Percentiles rank a stretch among this genome's conserved stretches.
phyloP scores from a whole-genome alignment of 2,797 vertebrate species.

The Eulemur albifrons region DNA sequence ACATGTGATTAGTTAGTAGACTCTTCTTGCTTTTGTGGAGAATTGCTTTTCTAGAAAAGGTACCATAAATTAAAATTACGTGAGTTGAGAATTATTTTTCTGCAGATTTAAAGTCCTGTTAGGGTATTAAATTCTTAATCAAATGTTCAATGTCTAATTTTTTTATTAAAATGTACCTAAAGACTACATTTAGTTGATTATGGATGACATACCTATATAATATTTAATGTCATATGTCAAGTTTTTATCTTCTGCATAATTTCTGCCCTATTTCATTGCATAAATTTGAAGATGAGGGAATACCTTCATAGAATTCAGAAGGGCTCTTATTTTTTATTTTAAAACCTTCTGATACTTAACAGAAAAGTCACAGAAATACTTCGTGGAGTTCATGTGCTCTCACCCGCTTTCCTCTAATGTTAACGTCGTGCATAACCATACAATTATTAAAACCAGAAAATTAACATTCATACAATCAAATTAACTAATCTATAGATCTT shows the following conservation, averaged over 20 bases:
- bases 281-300: constrained; percentile 20
- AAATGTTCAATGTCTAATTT: constrained; percentile 28
- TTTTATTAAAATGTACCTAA: constrained; percentile 30
- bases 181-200: constrained; percentile 23
- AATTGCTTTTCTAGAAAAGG: not conserved
- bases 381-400: not conserved
- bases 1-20: not conserved
- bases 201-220: not conserved
- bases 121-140: constrained; percentile 19
- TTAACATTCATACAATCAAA: not conserved
- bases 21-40: not conserved
- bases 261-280: constrained; percentile 1
- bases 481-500: not conserved
- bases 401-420: not conserved
- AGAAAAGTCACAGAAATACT: not conserved
- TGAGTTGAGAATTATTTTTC: constrained; percentile 44
- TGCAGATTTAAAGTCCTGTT: constrained; percentile 20
- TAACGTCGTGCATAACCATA: not conserved
- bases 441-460: constrained; percentile 24
- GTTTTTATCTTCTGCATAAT: constrained; percentile 30
- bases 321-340: not conserved
- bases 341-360: not conserved
- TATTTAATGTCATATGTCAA: not conserved
- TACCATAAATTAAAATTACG: constrained; percentile 31
- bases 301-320: not conserved